A percentile compares a stretch with the other conserved stretches of the same genome.
phyloP scores from a whole-genome alignment of 2,888 invertebrate species.

The Volucella zonaria region DNA sequence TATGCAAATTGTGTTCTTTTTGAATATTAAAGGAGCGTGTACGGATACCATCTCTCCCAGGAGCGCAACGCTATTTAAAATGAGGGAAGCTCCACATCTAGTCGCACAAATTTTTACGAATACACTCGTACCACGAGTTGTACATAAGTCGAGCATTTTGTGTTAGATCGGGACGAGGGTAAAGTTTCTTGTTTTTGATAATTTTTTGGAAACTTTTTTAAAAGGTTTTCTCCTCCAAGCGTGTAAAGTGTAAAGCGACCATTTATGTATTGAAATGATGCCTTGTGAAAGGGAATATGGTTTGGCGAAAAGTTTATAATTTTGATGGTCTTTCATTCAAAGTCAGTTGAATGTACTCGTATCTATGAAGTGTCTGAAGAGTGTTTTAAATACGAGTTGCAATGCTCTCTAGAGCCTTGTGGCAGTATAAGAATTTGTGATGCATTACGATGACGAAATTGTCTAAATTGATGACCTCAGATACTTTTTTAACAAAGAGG shows the following conservation, averaged over 20 bases:
- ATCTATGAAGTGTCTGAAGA: no score
- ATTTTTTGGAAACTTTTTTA: constrained; percentile 60
- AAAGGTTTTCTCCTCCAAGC: constrained; percentile 64
- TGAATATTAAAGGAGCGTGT: constrained; percentile 83
- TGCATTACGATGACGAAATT: no score
- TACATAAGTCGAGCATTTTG: constrained; percentile 5
- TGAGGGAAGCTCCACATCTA: constrained; percentile 25
- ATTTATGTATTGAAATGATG: constrained; percentile 54
- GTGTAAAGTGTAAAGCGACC: constrained; percentile 65
- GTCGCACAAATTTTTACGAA: constrained; percentile 1
- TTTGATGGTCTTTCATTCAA: no score
- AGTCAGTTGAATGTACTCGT: no score
- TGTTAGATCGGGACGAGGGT: neutral
- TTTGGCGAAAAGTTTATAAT: neutral
- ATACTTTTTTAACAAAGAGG: no score
- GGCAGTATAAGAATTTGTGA: no score
- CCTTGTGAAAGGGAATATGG: neutral
- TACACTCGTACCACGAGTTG: neutral
- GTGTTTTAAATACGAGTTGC: no score
- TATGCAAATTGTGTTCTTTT: constrained; percentile 83
- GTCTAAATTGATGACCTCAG: no score
- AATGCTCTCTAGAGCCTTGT: no score
- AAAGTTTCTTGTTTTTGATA: constrained; percentile 27
- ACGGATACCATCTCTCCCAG: constrained; percentile 61
- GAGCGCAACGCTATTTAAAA: constrained; percentile 49